Conservation (phyloP, 2,888 invertebrate genomes). For the Philereme transversata region DNA sequence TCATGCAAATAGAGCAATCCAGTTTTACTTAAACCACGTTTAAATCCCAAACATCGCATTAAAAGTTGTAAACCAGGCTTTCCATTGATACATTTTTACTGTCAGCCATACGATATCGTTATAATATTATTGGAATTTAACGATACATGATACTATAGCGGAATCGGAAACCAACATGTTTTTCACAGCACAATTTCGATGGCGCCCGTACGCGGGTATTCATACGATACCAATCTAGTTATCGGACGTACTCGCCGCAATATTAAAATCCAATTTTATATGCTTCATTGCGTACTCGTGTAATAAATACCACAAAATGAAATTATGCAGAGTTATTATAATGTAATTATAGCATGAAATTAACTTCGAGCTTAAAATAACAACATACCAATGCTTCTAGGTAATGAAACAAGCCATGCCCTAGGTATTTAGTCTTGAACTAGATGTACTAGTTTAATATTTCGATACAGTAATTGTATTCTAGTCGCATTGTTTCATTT, state of each 20-base stretch:
- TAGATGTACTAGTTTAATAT: too few species aligned
- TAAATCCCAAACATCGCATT: slow-evolving; percentile 11
- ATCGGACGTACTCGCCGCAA: slow-evolving; percentile 54
- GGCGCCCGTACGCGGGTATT: slow-evolving; percentile 45
- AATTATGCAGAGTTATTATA: slow-evolving; percentile 15
- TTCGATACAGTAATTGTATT: slow-evolving; percentile 15
- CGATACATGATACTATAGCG: slow-evolving; percentile 53
- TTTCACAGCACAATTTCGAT: slow-evolving; percentile 48
- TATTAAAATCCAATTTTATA: slow-evolving; percentile 67
- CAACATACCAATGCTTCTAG: neutral
- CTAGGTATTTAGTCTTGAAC: too few species aligned
- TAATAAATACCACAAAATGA: slow-evolving; percentile 34
- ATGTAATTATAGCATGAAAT: neutral
- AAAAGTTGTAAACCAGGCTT: slow-evolving; percentile 24
- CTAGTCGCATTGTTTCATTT: slow-evolving; percentile 5
- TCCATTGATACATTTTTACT: slow-evolving; percentile 34
- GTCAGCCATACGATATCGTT: slow-evolving; percentile 34
- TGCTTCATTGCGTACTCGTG: slow-evolving; percentile 36
- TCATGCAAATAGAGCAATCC: slow-evolving; percentile 18
- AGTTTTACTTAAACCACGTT: slow-evolving; percentile 11
- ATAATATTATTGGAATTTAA: slow-evolving; percentile 49
- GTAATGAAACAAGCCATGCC: too few species aligned
- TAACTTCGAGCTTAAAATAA: neutral
- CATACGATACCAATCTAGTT: slow-evolving; percentile 68
- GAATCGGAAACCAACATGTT: slow-evolving; percentile 53